Conservation (phyloP, 1,140 invertebrate genomes). For the Drosophila persimilis region DNA sequence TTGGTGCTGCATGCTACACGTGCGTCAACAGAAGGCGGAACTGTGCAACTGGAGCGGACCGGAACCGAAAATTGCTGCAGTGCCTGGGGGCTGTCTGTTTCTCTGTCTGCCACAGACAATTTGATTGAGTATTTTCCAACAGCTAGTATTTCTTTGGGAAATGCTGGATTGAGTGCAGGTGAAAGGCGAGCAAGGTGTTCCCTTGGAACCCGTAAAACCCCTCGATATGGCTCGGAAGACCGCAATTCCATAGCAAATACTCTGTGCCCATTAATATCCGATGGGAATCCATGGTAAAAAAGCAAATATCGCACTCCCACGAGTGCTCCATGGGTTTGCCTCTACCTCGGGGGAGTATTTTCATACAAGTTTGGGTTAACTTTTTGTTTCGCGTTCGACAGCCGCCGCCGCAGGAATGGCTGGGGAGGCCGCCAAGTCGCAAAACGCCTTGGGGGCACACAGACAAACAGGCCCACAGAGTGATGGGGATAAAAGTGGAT, state of each 20-base stretch:
- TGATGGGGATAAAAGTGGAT: not conserved
- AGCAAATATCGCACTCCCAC: slow-evolving; percentile 23
- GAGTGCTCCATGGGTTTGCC: slow-evolving; percentile 18
- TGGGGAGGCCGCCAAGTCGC: slow-evolving; percentile 43
- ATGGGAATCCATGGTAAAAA: slow-evolving; percentile 9
- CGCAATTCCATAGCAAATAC: too few relatives aligned
- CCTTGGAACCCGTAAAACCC: too few relatives aligned
- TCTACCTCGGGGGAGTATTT: slow-evolving; percentile 53
- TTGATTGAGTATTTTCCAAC: too few relatives aligned
- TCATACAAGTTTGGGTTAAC: slow-evolving; percentile 66
- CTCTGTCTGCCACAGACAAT: too few relatives aligned
- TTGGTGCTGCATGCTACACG: slow-evolving; percentile 40
- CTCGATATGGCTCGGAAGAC: too few relatives aligned
- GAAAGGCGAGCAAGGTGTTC: too few relatives aligned
- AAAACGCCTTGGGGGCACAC: slow-evolving; percentile 33
- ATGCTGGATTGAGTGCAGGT: too few relatives aligned
- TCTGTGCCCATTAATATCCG: too few relatives aligned
- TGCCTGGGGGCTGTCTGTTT: too few relatives aligned
- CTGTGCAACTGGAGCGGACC: slow-evolving; percentile 18
- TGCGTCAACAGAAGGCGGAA: slow-evolving; percentile 50
- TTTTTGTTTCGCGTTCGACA: slow-evolving; percentile 55
- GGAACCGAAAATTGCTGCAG: slow-evolving; percentile 1
- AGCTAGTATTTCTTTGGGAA: too few relatives aligned
- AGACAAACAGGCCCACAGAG: slow-evolving; percentile 9
- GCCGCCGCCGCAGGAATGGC: slow-evolving; percentile 51